Percentiles rank a stretch among this genome's conserved stretches.
Evolutionary conservation across 2,888 invertebrate species (phyloP).

Genomic region (Lycia hirtaria): DNA sequence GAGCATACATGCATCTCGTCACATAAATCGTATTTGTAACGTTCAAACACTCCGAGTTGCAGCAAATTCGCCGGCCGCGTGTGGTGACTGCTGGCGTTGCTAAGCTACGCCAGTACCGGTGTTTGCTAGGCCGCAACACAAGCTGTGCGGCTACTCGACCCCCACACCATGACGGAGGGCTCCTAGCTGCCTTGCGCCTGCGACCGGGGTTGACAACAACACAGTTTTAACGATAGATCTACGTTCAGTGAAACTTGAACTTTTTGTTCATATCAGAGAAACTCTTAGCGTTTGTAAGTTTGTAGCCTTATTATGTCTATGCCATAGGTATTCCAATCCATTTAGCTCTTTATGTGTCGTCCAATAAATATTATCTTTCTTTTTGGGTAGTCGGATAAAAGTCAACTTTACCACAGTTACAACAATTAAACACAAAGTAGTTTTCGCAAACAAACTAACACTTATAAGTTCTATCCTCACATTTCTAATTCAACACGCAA

Average conservation of each 20-base stretch:
- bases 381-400: too few relatives aligned
- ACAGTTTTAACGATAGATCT: too few relatives aligned
- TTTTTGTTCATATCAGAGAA: too few relatives aligned
- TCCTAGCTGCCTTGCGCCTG: background rate
- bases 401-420: too few relatives aligned
- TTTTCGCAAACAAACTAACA: background rate
- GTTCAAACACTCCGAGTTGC: background rate
- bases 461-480: constrained; percentile 12
- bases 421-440: background rate
- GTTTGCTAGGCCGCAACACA: constrained; percentile 15
- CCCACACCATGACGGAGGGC: constrained; percentile 8
- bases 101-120: constrained; percentile 12
- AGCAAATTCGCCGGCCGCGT: constrained; percentile 2
- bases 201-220: too few relatives aligned
- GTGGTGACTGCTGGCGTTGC: constrained; percentile 8
- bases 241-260: too few relatives aligned
- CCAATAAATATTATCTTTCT: too few relatives aligned
- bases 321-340: too few relatives aligned
- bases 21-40: background rate
- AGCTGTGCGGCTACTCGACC: constrained; percentile 14
- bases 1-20: too few relatives aligned
- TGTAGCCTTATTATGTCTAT: too few relatives aligned
- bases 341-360: too few relatives aligned
- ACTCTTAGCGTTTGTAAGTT: too few relatives aligned
- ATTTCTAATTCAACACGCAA: constrained; percentile 29